Evolutionary conservation across 2,113 vertebrate genomes (phyloP), one percentile per base, ranked within the genome.

Genomic region (Polypterus bichir): DNA sequence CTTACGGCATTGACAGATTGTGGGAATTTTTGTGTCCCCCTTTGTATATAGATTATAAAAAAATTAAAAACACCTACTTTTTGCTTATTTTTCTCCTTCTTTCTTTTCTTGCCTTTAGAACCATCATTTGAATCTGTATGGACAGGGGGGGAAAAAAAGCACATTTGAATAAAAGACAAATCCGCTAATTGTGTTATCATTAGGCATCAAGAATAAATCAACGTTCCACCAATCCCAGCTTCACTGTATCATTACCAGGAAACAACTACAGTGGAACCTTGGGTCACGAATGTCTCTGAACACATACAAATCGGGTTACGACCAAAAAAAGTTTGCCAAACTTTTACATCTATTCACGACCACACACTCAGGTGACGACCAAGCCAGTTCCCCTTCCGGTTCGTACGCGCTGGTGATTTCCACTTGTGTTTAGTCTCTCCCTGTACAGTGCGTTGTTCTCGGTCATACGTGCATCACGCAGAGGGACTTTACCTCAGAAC

Each of bases 1-100:
- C 9, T 61, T 49, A 48, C 2, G 9, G 46, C 3, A 10, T 7
- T 47, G 46, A 7, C 6, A 65, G 10, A 6, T 44, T 27, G 2
- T 27, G 27, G 27, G 27, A 27, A 54, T 9, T 51, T 7, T 51
- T 51, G 49, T 1, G 49, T 9, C 49, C 49, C 6, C 6, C 49
- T 51, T 51, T 51, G 49, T 2, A 51, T 44, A 27, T 6, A 54
- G 2, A 9, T 11, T 53, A 1, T 5, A 47, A 57, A 27, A 47
- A 54, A 53, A 9, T 44, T 4, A 49, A 46, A 7, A 46, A 63
- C n/a, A 0, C 62, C 65, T 75, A 94, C 91, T 79, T 93, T 94
- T 84, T 89, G 92, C 65, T 78, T 80, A 44, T 83, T 76, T 68
- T 92, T 92, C 67, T 93, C 88, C 66, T 91, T 93, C 78, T 86